Evolutionary conservation across 2,888 invertebrate species (phyloP).

Genomic region (Galeruca laticollis): DNA sequence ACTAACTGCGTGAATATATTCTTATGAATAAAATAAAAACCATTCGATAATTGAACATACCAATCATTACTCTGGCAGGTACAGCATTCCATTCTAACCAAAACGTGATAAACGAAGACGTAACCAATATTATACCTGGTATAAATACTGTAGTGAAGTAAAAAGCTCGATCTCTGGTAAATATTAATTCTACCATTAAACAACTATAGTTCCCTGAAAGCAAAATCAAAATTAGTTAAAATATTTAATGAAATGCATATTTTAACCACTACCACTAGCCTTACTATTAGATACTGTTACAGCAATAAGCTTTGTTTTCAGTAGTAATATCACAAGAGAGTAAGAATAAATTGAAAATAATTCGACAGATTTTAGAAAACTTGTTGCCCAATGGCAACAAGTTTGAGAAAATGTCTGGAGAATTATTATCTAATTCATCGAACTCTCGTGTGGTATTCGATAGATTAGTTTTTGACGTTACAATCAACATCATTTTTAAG

Average conservation of each 20-base stretch:
- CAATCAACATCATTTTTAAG: too few species aligned
- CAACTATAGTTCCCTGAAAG: conserved; percentile 94
- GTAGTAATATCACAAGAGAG: too few species aligned
- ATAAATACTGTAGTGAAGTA: conserved; percentile 98
- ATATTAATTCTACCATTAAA: conserved; percentile 92
- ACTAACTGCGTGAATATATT: neutral
- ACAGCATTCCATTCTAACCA: conserved; percentile 98
- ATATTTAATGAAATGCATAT: neutral
- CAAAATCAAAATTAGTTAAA: conserved; percentile 33
- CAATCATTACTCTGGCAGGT: conserved; percentile 96
- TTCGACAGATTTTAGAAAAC: too few species aligned
- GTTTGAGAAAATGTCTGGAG: too few species aligned
- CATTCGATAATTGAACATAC: conserved; percentile 69
- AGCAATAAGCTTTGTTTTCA: too few species aligned
- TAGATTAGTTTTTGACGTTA: too few species aligned
- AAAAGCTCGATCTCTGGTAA: conserved; percentile 95
- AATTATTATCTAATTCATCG: too few species aligned
- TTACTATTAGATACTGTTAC: too few species aligned
- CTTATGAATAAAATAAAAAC: neutral
- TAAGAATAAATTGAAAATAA: too few species aligned
- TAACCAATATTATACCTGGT: conserved; percentile 95
- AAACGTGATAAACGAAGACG: conserved; percentile 96
- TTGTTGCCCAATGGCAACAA: too few species aligned
- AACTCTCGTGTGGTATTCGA: too few species aligned
- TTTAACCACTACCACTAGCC: conserved; percentile 46